Evolutionary conservation across 2,113 vertebrate species (phyloP).

Genomic region (Misgurnus anguillicaudatus): DNA sequence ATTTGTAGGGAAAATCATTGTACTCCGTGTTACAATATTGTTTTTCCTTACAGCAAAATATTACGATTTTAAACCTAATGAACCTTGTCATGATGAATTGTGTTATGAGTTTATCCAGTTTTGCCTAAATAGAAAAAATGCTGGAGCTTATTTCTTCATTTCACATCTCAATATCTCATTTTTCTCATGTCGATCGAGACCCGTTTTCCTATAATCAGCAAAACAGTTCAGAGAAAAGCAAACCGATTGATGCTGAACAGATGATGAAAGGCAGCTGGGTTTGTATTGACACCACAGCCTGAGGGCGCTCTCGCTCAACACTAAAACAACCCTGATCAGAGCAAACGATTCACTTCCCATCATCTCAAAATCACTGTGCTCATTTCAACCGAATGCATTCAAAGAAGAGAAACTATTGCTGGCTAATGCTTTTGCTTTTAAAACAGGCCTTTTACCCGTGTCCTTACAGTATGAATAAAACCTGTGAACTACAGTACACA

Average conservation of each 20-base stretch:
- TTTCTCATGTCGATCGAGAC: not conserved
- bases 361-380: constrained; percentile 12
- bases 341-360: constrained; percentile 20
- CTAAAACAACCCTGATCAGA: not conserved
- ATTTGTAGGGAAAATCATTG: not conserved
- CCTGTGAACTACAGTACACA: too few species aligned
- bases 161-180: not conserved
- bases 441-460: too few species aligned
- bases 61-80: not conserved
- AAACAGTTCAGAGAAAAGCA: not conserved
- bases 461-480: too few species aligned
- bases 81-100: not conserved
- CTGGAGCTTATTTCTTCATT: not conserved
- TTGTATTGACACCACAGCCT: not conserved
- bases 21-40: not conserved
- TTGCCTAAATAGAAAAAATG: not conserved
- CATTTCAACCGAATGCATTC: constrained; percentile 2
- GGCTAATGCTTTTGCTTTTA: too few species aligned
- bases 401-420: not conserved
- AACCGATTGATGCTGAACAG: not conserved
- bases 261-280: not conserved
- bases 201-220: not conserved
- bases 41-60: not conserved
- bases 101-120: not conserved
- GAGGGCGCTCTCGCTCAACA: constrained; percentile 1